A percentile compares a stretch with the other conserved stretches of the same genome.
These are phyloP conservation scores for Musca vetustissima DNA, from an alignment of 1,140 invertebrate genomes.

Conservation along the genomic window DNA sequence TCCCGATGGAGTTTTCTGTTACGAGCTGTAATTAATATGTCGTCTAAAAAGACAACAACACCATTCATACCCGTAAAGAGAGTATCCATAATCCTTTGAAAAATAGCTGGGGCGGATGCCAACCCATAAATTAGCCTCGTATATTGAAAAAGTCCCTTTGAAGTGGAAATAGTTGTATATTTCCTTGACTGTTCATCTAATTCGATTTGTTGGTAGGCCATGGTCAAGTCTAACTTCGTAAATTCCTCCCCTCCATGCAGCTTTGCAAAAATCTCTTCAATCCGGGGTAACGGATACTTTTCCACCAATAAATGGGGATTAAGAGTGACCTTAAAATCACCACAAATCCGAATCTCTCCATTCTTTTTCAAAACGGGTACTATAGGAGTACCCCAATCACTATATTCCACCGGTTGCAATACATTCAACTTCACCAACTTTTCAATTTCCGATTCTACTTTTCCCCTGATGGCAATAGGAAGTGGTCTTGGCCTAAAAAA, in stretches of 20 bases:
- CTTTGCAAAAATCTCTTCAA: conserved; percentile 37
- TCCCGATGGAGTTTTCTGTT: too few species aligned
- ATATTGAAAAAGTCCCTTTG: too few species aligned
- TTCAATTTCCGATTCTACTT: conserved; percentile 50
- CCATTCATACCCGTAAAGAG: too few species aligned
- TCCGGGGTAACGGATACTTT: conserved; percentile 37
- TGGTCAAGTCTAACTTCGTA: conserved; percentile 34
- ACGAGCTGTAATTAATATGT: too few species aligned
- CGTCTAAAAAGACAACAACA: too few species aligned
- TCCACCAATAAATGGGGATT: conserved; percentile 28
- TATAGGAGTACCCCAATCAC: conserved; percentile 55
- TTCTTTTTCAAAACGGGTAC: conserved; percentile 57
- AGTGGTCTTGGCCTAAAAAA: conserved; percentile 22
- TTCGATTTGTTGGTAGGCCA: conserved; percentile 37
- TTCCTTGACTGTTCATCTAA: conserved; percentile 29
- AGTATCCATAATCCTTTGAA: too few species aligned
- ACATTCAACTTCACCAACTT: conserved; percentile 43
- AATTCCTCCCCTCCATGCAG: conserved; percentile 33
- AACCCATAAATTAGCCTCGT: too few species aligned
- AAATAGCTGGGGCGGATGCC: too few species aligned
- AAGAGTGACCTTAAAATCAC: conserved; percentile 44
- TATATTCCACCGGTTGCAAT: conserved; percentile 34
- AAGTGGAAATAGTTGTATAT: too few species aligned
- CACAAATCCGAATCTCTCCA: conserved; percentile 54
- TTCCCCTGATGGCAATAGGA: neutral